phyloP scores from a whole-genome alignment of 2,888 invertebrate species.

The Hedychridium roseum region DNA sequence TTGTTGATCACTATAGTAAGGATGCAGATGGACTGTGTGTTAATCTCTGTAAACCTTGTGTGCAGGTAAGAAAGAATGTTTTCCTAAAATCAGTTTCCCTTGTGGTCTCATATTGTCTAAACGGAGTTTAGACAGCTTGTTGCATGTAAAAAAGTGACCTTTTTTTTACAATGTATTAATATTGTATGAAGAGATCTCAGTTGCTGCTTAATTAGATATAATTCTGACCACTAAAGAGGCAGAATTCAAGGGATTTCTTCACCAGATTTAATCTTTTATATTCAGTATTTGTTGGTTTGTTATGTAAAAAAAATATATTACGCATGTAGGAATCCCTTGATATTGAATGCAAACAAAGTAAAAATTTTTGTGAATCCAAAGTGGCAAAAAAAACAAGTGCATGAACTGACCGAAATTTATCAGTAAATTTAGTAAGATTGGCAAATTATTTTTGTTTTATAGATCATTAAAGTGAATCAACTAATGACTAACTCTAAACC shows the following conservation, averaged over 20 bases:
- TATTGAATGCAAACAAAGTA: conserved; percentile 18
- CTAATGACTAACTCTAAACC: conserved; percentile 8
- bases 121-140: conserved; percentile 58
- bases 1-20: conserved; percentile 97
- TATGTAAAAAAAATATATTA: neutral
- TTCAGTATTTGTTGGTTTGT: too few species aligned
- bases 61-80: conserved; percentile 73
- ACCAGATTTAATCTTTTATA: conserved; percentile 3
- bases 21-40: conserved; percentile 99
- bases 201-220: conserved; percentile 31
- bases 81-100: conserved; percentile 2
- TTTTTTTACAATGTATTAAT: conserved; percentile 27
- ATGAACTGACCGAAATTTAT: conserved; percentile 23
- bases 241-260: conserved; percentile 28
- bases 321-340: conserved; percentile 29
- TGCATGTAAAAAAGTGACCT: conserved; percentile 46
- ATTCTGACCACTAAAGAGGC: conserved; percentile 14
- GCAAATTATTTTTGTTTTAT: conserved; percentile 3
- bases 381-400: conserved; percentile 24
- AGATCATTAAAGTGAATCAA: conserved; percentile 11
- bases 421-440: conserved; percentile 3
- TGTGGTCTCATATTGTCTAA: conserved; percentile 41
- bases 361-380: conserved; percentile 12
- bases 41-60: conserved; percentile 92
- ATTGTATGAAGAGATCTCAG: conserved; percentile 25